Base-by-base conservation (phyloP, 2,888 invertebrate genomes). In the Hydroisotoma schaefferi region DNA sequence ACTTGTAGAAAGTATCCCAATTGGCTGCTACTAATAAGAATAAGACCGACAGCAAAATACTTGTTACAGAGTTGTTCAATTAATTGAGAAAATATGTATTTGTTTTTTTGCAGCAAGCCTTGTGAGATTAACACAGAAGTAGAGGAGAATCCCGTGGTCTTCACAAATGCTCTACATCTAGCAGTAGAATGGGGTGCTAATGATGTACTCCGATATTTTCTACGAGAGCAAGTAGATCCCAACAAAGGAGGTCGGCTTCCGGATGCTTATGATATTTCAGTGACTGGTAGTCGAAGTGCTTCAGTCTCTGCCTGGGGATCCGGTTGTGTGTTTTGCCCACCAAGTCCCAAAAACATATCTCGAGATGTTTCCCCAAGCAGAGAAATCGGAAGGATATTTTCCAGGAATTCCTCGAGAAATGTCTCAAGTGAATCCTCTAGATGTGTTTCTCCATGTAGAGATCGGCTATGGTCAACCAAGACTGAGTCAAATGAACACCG, bases 211-310 rank as follows among this genome's bases (percentile, higher is more conserved):
- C 75, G 79, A 29, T 76, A 82, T 26, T 76, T 84, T 43, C 78
- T 84, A 47, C 80, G 80, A 63, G 79, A 79, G 73, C 80, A 80
- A 33, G 76, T 82, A 55, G 82, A 83, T 69, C 82, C 83, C 2
- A 83, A 83, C 74, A 78, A 80, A 60, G 79, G 80, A 1, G 81
- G 80, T 0, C 70, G 76, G 18, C 69, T 75, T 12, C 74, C 73
- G 37, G 73, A 69, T 40, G 70, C 67, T 8, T 71, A 73, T 52
- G 71, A 73, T 49, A 71, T 73, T 40, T 73, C 73, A 3, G 73
- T 65, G 46, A 71, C 73, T 6, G 73, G 73, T 23, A 70, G 70
- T 58, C 61, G 73, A 46, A 74, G 72, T 55, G 67, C 71, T 40
- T 60, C 64, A n/a, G 73, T 70, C 27, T 68, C 72, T 8, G 71